phyloP scores from a whole-genome alignment of 2,888 invertebrate genomes.

The Hemithea aestivaria region DNA sequence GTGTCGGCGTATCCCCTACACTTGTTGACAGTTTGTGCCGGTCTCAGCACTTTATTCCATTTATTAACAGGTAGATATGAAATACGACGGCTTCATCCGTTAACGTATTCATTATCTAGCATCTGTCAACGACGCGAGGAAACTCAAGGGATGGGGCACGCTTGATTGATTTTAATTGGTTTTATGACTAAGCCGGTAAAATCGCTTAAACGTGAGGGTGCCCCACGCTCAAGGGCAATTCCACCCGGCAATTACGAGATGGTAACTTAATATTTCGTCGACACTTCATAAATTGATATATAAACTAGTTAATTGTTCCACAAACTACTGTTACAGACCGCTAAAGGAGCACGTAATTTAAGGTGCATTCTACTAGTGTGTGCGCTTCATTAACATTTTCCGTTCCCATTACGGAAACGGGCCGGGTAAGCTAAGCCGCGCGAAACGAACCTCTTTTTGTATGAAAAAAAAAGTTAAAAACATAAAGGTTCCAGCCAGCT shows the following conservation, averaged over 20 bases:
- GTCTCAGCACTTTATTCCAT: constrained; percentile 3
- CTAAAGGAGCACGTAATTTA: constrained; percentile 50
- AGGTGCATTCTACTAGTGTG: constrained; percentile 47
- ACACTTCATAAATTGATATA: constrained; percentile 31
- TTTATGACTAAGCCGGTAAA: constrained; percentile 50
- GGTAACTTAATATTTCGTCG: constrained; percentile 27
- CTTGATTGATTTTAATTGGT: constrained; percentile 60
- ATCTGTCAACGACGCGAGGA: constrained; percentile 39
- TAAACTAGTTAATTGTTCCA: constrained; percentile 47
- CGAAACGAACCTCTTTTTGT: constrained; percentile 72
- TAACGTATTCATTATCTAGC: constrained; percentile 49
- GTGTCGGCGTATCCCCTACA: constrained; percentile 2
- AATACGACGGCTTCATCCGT: constrained; percentile 25
- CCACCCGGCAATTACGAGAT: constrained; percentile 27
- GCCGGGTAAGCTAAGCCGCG: constrained; percentile 62
- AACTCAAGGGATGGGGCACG: constrained; percentile 37
- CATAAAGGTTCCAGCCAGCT: constrained; percentile 73
- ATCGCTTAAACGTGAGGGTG: constrained; percentile 39
- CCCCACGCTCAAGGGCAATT: constrained; percentile 27
- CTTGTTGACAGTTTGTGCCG: constrained; percentile 8
- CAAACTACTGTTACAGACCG: constrained; percentile 51
- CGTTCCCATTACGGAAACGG: constrained; percentile 69
- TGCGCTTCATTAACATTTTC: constrained; percentile 72
- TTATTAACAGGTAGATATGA: constrained; percentile 8
- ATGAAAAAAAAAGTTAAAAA: constrained; percentile 57